phyloP scores from a whole-genome alignment of 2,113 vertebrate species.

The Panurus biarmicus region DNA sequence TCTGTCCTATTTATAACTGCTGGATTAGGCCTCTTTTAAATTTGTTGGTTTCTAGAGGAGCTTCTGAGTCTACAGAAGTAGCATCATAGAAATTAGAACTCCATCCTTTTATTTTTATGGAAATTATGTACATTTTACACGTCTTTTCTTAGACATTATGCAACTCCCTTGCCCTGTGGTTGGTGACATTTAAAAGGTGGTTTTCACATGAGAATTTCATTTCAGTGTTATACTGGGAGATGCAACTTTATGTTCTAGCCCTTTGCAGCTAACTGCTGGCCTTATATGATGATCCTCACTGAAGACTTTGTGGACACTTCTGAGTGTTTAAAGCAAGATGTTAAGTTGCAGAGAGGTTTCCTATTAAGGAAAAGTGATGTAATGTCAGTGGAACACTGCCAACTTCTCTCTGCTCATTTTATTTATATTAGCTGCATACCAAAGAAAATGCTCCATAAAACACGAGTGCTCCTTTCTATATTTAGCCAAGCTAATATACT shows the following conservation, averaged over 20 bases:
- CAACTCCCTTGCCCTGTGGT: background rate
- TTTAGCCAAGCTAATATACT: constrained; percentile 68
- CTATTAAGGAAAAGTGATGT: constrained; percentile 84
- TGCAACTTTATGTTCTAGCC: background rate
- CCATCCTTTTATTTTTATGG: background rate
- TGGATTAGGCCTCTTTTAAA: background rate
- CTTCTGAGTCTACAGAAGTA: background rate
- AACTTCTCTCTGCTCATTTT: constrained; percentile 51
- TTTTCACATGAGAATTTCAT: background rate
- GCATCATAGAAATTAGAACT: background rate
- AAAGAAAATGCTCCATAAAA: constrained; percentile 55
- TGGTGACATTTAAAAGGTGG: background rate
- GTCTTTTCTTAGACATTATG: background rate
- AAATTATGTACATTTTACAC: background rate
- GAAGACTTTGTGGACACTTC: constrained; percentile 59
- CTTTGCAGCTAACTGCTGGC: background rate
- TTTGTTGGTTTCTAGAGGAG: background rate
- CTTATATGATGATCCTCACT: constrained; percentile 44
- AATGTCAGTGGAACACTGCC: constrained; percentile 65
- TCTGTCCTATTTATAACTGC: background rate
- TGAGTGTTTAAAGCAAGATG: constrained; percentile 59
- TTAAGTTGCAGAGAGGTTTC: constrained; percentile 69
- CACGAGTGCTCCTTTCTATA: constrained; percentile 61
- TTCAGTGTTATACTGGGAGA: background rate
- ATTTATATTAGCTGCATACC: constrained; percentile 77